Percentiles rank a stretch among this genome's conserved stretches.
These are phyloP conservation scores for Motacilla alba DNA, from an alignment of 2,113 vertebrate genomes.

Conservation along the genomic window DNA sequence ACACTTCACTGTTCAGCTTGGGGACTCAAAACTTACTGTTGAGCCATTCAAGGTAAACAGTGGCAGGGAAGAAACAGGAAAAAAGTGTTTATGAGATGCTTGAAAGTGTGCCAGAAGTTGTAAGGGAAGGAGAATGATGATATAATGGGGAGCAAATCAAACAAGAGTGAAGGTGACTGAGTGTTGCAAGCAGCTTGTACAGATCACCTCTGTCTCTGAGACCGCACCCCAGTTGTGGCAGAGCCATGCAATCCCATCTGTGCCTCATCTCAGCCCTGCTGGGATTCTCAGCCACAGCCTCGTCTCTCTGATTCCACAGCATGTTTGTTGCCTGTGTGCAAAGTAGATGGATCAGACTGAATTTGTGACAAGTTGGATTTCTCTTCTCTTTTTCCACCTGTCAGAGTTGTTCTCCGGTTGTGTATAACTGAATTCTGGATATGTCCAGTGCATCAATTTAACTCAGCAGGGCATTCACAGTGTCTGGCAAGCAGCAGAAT, in stretches of 20 bases:
- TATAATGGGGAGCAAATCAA: neutral
- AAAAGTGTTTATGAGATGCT: neutral
- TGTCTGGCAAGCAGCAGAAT: neutral
- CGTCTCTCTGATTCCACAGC: neutral
- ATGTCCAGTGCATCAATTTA: neutral
- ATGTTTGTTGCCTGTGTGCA: neutral
- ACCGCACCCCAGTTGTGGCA: neutral
- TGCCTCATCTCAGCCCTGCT: neutral
- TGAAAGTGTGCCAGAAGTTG: neutral
- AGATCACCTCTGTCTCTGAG: neutral
- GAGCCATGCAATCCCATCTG: fast-evolving
- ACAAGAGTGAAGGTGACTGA: neutral
- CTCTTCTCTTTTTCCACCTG: neutral
- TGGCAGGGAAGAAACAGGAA: neutral
- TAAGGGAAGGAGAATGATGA: neutral
- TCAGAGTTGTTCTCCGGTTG: neutral
- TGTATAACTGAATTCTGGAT: fast-evolving
- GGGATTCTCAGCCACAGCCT: neutral
- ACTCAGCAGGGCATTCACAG: neutral
- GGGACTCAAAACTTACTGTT: neutral
- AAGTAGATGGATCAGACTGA: neutral
- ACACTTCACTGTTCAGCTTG: neutral
- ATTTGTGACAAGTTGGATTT: neutral
- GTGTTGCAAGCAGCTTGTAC: neutral
- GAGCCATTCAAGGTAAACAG: neutral